Evolutionary conservation across 2,797 vertebrate genomes (phyloP).

Genomic region (Propithecus deckenii): DNA sequence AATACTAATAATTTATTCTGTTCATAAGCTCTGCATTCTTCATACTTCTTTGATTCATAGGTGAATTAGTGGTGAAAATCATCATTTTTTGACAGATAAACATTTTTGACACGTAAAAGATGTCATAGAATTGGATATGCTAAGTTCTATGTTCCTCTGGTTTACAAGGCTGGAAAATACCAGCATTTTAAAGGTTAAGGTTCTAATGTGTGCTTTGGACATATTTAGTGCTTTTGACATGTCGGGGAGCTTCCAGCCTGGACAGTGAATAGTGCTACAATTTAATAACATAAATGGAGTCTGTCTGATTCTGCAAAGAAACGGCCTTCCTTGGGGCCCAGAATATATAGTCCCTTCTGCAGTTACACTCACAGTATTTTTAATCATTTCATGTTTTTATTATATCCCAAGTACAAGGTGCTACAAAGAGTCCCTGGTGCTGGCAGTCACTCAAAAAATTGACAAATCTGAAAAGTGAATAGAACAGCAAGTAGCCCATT

Average conservation of each 20-base stretch:
- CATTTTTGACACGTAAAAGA: not conserved
- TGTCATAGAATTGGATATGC: not conserved
- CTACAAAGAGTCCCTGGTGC: conserved; percentile 70
- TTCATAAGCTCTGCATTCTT: not conserved
- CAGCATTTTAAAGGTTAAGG: conserved; percentile 13
- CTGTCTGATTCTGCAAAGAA: conserved; percentile 67
- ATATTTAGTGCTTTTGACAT: conserved; percentile 45
- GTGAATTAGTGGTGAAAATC: not conserved
- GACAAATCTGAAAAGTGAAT: conserved; percentile 74
- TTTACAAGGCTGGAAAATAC: not conserved
- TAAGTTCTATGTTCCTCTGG: not conserved
- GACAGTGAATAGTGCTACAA: not conserved
- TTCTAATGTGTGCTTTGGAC: not conserved
- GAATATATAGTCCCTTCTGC: conserved; percentile 41
- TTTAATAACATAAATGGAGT: conserved; percentile 58
- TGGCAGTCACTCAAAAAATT: conserved; percentile 70
- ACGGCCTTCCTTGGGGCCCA: conserved; percentile 33
- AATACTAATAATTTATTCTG: not conserved
- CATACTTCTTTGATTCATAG: not conserved
- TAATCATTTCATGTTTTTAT: conserved; percentile 54
- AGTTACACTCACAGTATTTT: conserved; percentile 42
- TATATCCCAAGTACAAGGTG: conserved; percentile 52
- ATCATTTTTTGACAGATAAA: not conserved
- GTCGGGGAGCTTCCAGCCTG: conserved; percentile 49
- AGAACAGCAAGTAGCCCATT: conserved; percentile 72